Evolutionary conservation across 2,113 vertebrate genomes (phyloP).

Genomic region (Morone saxatilis): DNA sequence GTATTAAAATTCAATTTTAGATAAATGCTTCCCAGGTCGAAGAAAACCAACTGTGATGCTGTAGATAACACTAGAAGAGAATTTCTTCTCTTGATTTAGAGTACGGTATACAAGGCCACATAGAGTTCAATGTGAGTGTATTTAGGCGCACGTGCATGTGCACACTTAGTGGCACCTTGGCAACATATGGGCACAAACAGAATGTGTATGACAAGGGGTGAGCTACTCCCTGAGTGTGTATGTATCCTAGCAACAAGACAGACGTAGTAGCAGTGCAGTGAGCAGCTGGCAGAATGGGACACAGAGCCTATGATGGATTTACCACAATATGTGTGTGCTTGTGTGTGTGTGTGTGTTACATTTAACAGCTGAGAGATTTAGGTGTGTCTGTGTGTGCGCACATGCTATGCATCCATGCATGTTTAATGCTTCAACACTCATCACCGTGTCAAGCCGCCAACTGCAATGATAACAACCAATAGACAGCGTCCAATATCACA

Average conservation of each 20-base stretch:
- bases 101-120: not conserved
- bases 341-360: constrained; percentile 43
- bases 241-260: constrained; percentile 83
- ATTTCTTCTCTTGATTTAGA: constrained; percentile 5
- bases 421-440: constrained; percentile 54
- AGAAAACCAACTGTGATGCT: not conserved
- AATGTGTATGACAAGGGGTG: constrained; percentile 63
- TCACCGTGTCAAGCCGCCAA: constrained; percentile 36
- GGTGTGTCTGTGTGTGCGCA: constrained; percentile 39
- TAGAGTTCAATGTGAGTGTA: constrained; percentile 24
- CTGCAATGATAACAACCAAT: constrained; percentile 33
- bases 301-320: constrained; percentile 75
- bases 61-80: not conserved
- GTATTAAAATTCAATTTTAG: not conserved
- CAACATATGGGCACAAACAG: constrained; percentile 63
- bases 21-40: not conserved
- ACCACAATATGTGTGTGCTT: constrained; percentile 57
- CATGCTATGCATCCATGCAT: constrained; percentile 49
- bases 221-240: constrained; percentile 68
- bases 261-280: constrained; percentile 66
- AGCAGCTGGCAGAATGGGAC: constrained; percentile 80
- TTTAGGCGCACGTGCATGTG: constrained; percentile 11
- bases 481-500: constrained; percentile 15
- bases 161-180: constrained; percentile 54
- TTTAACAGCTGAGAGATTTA: constrained; percentile 68